A percentile compares a stretch with the other conserved stretches of the same genome.
Conservation (phyloP, 2,888 invertebrate genomes). For the Sesia apiformis region DNA sequence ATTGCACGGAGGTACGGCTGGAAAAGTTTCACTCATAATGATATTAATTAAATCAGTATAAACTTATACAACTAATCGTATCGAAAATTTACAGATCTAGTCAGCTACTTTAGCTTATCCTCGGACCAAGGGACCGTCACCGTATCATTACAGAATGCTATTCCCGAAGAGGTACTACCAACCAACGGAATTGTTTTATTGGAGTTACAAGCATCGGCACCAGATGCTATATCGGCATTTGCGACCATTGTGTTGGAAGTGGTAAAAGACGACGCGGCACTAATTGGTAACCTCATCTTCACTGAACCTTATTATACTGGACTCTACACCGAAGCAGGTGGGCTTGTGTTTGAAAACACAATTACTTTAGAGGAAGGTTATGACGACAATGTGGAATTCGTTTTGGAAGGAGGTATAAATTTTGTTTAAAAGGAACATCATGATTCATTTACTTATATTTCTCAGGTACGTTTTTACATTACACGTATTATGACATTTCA, state of each 20-base stretch:
- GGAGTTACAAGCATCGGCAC: slow-evolving; percentile 21
- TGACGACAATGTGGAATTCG: slow-evolving; percentile 17
- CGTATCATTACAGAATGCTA: slow-evolving; percentile 8
- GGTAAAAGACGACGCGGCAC: background rate
- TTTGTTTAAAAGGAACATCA: background rate
- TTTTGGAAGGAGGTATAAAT: slow-evolving; percentile 27
- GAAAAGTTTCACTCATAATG: background rate
- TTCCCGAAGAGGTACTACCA: slow-evolving; percentile 21
- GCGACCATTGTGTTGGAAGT: slow-evolving; percentile 22
- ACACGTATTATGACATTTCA: slow-evolving; percentile 7
- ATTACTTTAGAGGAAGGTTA: slow-evolving; percentile 20
- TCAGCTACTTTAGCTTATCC: background rate
- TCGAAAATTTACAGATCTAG: slow-evolving; percentile 4
- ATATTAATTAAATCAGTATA: too few species aligned
- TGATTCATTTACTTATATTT: too few species aligned
- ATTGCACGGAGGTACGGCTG: background rate
- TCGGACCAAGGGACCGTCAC: slow-evolving; percentile 8
- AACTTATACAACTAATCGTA: background rate
- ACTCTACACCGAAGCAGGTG: slow-evolving; percentile 10
- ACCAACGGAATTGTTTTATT: slow-evolving; percentile 18
- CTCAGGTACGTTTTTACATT: background rate
- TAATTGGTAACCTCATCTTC: slow-evolving; percentile 11
- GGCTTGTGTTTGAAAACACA: slow-evolving; percentile 14
- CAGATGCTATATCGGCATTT: slow-evolving; percentile 14
- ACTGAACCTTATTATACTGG: slow-evolving; percentile 21